phyloP scores from a whole-genome alignment of 2,888 invertebrate genomes.

The Lymantria dispar region DNA sequence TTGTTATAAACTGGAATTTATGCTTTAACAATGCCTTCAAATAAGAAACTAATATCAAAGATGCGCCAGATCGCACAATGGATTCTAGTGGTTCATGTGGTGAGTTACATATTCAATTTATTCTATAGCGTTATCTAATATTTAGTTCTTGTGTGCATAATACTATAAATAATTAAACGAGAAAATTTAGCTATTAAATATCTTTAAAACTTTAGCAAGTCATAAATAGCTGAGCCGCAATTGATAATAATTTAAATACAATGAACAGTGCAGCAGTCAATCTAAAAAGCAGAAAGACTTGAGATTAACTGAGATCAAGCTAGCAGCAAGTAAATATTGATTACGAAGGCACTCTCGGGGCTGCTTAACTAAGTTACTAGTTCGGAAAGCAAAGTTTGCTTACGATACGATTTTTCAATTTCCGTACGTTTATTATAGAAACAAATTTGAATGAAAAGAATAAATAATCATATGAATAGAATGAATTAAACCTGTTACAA shows the following conservation, averaged over 20 bases:
- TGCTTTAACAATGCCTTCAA: constrained; percentile 69
- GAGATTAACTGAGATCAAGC: constrained; percentile 35
- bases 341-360: constrained; percentile 53
- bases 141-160: background rate
- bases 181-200: background rate
- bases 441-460: no score
- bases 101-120: constrained; percentile 44
- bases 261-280: constrained; percentile 6
- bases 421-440: no score
- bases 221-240: background rate
- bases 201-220: background rate
- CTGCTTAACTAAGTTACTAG: constrained; percentile 72
- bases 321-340: constrained; percentile 59
- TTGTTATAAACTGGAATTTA: constrained; percentile 44
- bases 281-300: constrained; percentile 10
- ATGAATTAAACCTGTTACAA: no score
- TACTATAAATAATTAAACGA: background rate
- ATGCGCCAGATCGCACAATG: constrained; percentile 74
- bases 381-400: constrained; percentile 74
- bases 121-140: constrained; percentile 16
- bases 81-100: constrained; percentile 77
- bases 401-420: constrained; percentile 16
- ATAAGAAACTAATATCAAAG: constrained; percentile 73
- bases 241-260: background rate
- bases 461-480: no score